Conservation (phyloP, 2,113 vertebrate genomes). For the Brienomyrus longianalis region DNA sequence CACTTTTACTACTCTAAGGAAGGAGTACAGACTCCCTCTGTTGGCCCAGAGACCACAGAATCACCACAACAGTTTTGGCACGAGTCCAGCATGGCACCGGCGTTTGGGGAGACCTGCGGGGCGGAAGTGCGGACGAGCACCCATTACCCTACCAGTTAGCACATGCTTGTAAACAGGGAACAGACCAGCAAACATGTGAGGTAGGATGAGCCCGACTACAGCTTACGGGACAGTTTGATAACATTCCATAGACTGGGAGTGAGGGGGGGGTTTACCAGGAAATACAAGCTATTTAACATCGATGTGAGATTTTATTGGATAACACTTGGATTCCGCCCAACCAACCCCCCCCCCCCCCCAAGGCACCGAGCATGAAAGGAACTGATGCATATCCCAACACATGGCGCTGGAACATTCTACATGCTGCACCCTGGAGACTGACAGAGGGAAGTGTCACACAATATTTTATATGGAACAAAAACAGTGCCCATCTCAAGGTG, state of each 20-base stretch:
- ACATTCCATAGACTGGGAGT: neutral
- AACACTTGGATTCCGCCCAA: neutral
- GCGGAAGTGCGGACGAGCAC: neutral
- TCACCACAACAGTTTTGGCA: neutral
- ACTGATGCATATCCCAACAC: neutral
- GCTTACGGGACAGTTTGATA: neutral
- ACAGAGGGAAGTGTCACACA: neutral
- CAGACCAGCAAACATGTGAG: neutral
- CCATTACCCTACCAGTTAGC: neutral
- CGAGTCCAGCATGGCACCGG: neutral
- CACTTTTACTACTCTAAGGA: neutral
- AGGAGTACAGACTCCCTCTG: neutral
- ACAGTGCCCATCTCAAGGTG: neutral
- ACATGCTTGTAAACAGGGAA: neutral
- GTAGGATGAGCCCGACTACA: neutral
- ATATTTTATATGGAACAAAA: neutral
- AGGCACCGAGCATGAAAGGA: neutral
- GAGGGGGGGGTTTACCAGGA: neutral
- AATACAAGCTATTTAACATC: neutral
- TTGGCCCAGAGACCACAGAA: neutral
- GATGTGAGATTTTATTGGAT: neutral
- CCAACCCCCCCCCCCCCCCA: neutral
- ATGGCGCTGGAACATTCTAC: neutral
- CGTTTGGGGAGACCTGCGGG: neutral
- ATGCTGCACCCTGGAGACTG: neutral